A percentile compares a stretch with the other conserved stretches of the same genome.
Evolutionary conservation across 2,888 invertebrate genomes (phyloP).

Genomic region (Digitonthophagus gazella): DNA sequence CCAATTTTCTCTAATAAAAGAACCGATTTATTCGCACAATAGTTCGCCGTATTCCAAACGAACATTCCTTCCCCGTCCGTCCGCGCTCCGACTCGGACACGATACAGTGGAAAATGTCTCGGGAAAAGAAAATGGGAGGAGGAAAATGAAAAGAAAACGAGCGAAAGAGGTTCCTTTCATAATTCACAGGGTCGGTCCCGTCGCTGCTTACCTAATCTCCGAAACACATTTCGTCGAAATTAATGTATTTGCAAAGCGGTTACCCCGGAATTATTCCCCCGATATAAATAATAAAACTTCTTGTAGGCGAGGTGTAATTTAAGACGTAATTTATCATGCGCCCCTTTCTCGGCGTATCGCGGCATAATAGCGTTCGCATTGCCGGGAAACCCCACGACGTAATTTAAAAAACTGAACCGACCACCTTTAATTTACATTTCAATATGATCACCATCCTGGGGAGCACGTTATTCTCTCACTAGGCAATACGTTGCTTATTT

Average conservation of each 20-base stretch:
- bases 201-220: constrained; percentile 10
- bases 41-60: constrained; percentile 12
- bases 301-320: background rate
- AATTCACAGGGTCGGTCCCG: constrained; percentile 2
- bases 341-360: constrained; percentile 1
- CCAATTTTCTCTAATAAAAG: constrained; percentile 25
- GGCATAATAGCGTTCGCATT: constrained; percentile 9
- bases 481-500: background rate
- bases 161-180: constrained; percentile 9
- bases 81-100: background rate
- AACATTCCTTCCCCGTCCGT: constrained; percentile 1
- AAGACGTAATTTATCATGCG: constrained; percentile 11
- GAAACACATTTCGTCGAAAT: constrained; percentile 16
- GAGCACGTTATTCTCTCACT: constrained; percentile 3
- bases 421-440: constrained; percentile 13
- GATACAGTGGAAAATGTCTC: background rate
- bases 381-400: background rate
- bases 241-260: constrained; percentile 10
- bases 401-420: constrained; percentile 13
- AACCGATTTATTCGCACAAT: constrained; percentile 27
- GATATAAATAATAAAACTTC: constrained; percentile 18
- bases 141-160: constrained; percentile 11
- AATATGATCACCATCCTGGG: constrained; percentile 1
- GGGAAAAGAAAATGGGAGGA: constrained; percentile 12
- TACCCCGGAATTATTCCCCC: constrained; percentile 13